Conservation (phyloP, 2,797 vertebrate species). For the Sebastiscus tertius region DNA sequence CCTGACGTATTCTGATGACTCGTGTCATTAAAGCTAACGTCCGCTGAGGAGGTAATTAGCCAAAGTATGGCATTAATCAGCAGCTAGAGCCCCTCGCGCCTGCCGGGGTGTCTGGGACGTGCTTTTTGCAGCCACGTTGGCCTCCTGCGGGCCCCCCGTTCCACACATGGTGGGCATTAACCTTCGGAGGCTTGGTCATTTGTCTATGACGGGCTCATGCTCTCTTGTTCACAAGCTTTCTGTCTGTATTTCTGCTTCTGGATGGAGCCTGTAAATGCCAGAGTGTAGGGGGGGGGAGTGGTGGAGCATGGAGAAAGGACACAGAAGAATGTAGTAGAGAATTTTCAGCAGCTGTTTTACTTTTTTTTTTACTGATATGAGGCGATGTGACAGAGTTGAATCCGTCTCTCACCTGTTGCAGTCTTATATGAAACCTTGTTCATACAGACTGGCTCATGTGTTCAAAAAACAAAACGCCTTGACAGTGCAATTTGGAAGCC, state of each 20-base stretch:
- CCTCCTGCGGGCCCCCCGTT: constrained; percentile 69
- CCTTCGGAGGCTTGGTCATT: constrained; percentile 78
- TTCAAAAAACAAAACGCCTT: constrained; percentile 38
- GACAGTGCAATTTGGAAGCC: constrained; percentile 44
- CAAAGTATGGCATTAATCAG: constrained; percentile 85
- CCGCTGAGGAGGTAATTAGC: constrained; percentile 84
- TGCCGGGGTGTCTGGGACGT: constrained; percentile 73
- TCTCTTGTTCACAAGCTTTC: constrained; percentile 60
- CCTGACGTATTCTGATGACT: constrained; percentile 84
- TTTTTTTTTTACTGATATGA: background rate
- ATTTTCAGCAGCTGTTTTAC: background rate
- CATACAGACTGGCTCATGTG: background rate
- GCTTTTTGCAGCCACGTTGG: constrained; percentile 61
- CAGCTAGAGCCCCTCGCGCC: constrained; percentile 62
- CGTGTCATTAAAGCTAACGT: constrained; percentile 84
- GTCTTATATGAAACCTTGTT: constrained; percentile 13
- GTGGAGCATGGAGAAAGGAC: constrained; percentile 45
- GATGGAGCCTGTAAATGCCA: constrained; percentile 68
- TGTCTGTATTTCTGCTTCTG: constrained; percentile 62
- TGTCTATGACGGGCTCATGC: constrained; percentile 74
- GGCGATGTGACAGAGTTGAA: background rate
- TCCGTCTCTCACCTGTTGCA: constrained; percentile 25
- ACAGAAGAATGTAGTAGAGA: constrained; percentile 6
- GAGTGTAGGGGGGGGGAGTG: constrained; percentile 21
- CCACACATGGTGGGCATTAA: constrained; percentile 81